These are phyloP conservation scores for Ara ararauna DNA, from an alignment of 2,797 vertebrate species.

Conservation along the genomic window DNA sequence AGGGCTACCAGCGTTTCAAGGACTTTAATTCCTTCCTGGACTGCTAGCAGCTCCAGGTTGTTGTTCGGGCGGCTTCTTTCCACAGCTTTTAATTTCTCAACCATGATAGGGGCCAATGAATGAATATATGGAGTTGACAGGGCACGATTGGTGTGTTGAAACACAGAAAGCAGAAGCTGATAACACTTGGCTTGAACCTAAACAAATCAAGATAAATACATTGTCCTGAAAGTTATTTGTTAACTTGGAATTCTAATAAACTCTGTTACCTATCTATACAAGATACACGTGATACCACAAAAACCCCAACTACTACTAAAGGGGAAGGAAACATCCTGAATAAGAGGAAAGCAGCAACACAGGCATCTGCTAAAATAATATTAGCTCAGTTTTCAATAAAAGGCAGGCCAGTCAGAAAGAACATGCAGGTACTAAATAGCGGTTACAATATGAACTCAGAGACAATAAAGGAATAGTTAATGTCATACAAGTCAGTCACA, in stretches of 20 bases:
- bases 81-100: constrained; percentile 94
- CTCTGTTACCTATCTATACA: not conserved
- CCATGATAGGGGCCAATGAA: constrained; percentile 90
- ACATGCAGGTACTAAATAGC: not conserved
- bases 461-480: not conserved
- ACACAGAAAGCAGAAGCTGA: constrained; percentile 95
- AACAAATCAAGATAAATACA: constrained; percentile 58
- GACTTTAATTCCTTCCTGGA: constrained; percentile 95
- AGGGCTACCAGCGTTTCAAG: constrained; percentile 93
- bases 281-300: not conserved
- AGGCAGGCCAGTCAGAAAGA: not conserved
- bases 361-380: not conserved
- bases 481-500: not conserved
- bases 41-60: constrained; percentile 88
- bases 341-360: not conserved
- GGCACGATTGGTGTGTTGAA: constrained; percentile 92
- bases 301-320: not conserved
- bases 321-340: not conserved
- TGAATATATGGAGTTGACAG: constrained; percentile 97
- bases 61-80: constrained; percentile 86
- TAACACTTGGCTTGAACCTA: constrained; percentile 97
- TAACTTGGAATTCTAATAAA: constrained; percentile 17
- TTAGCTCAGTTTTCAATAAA: not conserved
- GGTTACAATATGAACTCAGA: not conserved
- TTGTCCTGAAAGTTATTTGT: constrained; percentile 15